Evolutionary conservation across 2,113 vertebrate genomes (phyloP).

Genomic region (Saguinus imperator): DNA sequence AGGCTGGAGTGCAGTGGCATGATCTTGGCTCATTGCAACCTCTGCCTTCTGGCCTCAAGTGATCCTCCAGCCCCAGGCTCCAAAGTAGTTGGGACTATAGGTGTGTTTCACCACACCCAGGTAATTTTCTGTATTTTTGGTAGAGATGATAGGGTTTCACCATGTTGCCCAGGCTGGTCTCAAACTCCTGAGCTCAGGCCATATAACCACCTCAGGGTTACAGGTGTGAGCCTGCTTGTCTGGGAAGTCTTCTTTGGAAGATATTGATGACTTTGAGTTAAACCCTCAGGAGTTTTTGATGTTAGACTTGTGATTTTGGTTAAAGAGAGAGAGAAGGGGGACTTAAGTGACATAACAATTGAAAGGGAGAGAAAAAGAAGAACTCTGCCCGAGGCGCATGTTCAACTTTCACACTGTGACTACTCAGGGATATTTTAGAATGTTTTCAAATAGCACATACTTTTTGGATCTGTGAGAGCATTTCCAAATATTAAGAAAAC

Average conservation of each 20-base stretch:
- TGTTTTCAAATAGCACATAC: neutral
- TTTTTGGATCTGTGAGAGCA: neutral
- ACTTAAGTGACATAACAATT: neutral
- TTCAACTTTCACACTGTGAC: neutral
- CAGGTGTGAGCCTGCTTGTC: neutral
- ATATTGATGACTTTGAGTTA: neutral
- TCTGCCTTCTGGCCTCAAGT: too few species aligned
- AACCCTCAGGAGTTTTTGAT: neutral
- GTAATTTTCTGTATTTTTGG: too few species aligned
- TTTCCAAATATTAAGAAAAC: conserved; percentile 49
- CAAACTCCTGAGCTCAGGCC: too few species aligned
- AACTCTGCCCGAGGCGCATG: rapidly evolving
- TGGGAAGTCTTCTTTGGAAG: neutral
- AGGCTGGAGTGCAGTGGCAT: too few species aligned
- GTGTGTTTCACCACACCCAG: too few species aligned
- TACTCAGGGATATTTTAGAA: neutral
- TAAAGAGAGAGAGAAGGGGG: neutral
- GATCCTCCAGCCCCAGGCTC: too few species aligned
- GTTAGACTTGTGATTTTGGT: conserved; percentile 15
- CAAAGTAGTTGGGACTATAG: too few species aligned
- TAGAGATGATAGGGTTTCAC: too few species aligned
- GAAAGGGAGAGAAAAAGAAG: neutral
- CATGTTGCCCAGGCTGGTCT: too few species aligned
- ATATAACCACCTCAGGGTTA: too few species aligned
- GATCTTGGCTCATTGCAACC: too few species aligned